phyloP scores from a whole-genome alignment of 1,140 invertebrate genomes.

The Hypsibius dujardini region DNA sequence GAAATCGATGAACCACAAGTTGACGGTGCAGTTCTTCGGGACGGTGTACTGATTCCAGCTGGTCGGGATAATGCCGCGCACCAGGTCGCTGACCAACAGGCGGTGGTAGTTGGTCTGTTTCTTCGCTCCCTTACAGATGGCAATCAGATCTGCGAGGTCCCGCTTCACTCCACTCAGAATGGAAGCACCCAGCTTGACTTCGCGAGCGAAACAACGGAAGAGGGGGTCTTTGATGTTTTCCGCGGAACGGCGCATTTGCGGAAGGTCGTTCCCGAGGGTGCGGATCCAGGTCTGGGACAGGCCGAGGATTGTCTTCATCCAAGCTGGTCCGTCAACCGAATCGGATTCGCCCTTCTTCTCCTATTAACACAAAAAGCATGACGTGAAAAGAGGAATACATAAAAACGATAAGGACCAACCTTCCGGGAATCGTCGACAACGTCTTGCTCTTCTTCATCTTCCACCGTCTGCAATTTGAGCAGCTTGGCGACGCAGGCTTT shows the following conservation, averaged over 20 bases:
- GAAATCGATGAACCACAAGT: constrained; percentile 97
- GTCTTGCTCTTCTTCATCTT: constrained; percentile 64
- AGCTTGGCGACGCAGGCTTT: constrained; percentile 69
- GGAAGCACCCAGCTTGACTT: constrained; percentile 72
- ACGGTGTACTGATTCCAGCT: constrained; percentile 80
- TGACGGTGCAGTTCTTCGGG: constrained; percentile 77
- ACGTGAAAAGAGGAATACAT: no score
- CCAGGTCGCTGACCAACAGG: constrained; percentile 74
- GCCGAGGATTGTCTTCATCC: constrained; percentile 27
- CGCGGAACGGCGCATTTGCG: constrained; percentile 57
- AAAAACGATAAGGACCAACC: no score
- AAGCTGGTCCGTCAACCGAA: constrained; percentile 33
- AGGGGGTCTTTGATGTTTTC: constrained; percentile 93
- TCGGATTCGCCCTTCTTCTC: constrained; percentile 31
- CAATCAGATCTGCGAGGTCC: constrained; percentile 73
- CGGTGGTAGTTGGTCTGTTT: constrained; percentile 97
- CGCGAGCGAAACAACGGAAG: constrained; percentile 93
- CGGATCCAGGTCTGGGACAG: neutral
- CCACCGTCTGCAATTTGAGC: constrained; percentile 84
- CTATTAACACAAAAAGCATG: no score
- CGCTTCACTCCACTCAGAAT: constrained; percentile 70
- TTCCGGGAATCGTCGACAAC: constrained; percentile 10
- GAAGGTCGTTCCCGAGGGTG: neutral
- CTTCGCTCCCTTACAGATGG: constrained; percentile 89
- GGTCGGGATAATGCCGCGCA: constrained; percentile 66